These are phyloP conservation scores for Thymelicus acteon DNA, from an alignment of 2,888 invertebrate species.

Conservation along the genomic window DNA sequence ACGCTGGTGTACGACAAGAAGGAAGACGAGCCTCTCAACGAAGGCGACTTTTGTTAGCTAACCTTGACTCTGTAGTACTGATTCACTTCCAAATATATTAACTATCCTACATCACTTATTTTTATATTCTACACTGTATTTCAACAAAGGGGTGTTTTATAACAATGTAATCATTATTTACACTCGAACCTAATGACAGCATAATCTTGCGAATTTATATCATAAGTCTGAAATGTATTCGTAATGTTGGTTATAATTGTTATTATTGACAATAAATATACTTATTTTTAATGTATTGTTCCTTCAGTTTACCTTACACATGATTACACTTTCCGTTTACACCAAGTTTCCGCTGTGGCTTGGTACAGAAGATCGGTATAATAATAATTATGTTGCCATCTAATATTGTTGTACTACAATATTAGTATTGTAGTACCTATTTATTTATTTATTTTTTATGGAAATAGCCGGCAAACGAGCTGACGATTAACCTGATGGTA, in stretches of 20 bases:
- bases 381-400: too few species aligned
- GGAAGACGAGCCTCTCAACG: constrained; percentile 77
- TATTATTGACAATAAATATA: constrained; percentile 41
- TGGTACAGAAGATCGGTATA: too few species aligned
- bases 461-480: too few species aligned
- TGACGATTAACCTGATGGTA: too few species aligned
- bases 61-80: not conserved
- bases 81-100: not conserved
- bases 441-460: too few species aligned
- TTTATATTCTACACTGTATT: constrained; percentile 12
- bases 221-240: constrained; percentile 49
- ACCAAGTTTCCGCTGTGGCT: too few species aligned
- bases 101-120: constrained; percentile 17
- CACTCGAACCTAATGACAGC: constrained; percentile 43
- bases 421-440: not conserved
- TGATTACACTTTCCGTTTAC: too few species aligned
- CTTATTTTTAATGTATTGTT: constrained; percentile 35
- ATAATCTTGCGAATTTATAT: constrained; percentile 51
- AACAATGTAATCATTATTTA: constrained; percentile 13
- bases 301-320: constrained; percentile 16
- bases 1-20: constrained; percentile 78
- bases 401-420: too few species aligned
- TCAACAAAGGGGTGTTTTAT: constrained; percentile 7
- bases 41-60: constrained; percentile 74
- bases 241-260: constrained; percentile 21